These are phyloP conservation scores for Alethe diademata DNA, from an alignment of 2,113 vertebrate species.

Conservation along the genomic window DNA sequence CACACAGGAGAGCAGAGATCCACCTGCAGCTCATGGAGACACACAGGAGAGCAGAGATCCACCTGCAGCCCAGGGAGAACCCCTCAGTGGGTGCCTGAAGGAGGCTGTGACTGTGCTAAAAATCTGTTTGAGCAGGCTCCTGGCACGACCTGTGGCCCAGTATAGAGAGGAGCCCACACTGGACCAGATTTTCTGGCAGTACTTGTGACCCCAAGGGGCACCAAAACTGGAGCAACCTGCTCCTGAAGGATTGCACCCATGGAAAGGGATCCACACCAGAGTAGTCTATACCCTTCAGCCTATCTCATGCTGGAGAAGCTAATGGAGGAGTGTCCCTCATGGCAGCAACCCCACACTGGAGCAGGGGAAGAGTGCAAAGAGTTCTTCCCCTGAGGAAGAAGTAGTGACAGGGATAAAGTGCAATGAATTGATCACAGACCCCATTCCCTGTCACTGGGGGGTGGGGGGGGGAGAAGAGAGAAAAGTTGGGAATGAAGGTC, in stretches of 20 bases:
- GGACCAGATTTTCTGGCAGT: not conserved
- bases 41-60: too few species aligned
- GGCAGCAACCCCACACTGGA: fast-evolving
- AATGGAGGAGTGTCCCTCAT: not conserved
- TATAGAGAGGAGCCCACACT: fast-evolving
- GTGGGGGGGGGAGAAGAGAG: not conserved
- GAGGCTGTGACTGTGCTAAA: not conserved
- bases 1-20: not conserved
- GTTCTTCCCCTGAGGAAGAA: not conserved
- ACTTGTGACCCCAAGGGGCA: fast-evolving
- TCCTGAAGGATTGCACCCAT: not conserved
- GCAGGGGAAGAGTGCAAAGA: not conserved
- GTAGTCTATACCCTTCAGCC: not conserved
- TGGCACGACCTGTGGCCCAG: not conserved
- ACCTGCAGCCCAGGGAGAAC: too few species aligned
- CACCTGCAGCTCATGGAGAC: not conserved
- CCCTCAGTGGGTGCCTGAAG: not conserved
- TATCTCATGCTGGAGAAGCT: fast-evolving
- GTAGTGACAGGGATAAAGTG: fast-evolving
- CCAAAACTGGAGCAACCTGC: not conserved
- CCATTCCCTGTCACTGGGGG: not conserved
- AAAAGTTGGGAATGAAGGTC: not conserved
- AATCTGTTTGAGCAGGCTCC: not conserved
- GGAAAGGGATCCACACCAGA: not conserved
- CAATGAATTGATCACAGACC: not conserved